phyloP scores from a whole-genome alignment of 2,888 invertebrate species.

The Drosophila prostipennis region DNA sequence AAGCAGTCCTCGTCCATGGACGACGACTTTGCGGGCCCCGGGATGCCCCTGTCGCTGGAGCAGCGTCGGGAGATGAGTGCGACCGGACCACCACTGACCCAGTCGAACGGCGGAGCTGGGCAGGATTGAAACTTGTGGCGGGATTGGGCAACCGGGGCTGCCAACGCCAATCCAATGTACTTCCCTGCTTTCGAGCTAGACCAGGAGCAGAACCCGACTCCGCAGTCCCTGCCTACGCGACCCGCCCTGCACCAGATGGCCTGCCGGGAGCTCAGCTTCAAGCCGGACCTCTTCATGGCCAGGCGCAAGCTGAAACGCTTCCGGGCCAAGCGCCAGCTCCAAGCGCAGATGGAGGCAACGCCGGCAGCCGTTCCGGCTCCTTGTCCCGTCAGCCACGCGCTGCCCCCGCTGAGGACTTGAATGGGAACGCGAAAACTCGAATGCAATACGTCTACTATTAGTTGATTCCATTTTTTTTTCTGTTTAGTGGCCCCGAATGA shows the following conservation, averaged over 20 bases:
- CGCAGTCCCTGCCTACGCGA: conserved; percentile 6
- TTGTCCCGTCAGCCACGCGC: conserved; percentile 12
- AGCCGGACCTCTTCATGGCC: conserved; percentile 82
- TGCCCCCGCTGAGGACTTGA: conserved; percentile 26
- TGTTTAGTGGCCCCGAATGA: conserved; percentile 12
- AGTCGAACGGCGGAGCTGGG: conserved; percentile 87
- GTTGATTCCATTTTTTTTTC: conserved; percentile 18
- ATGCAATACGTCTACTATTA: conserved; percentile 67
- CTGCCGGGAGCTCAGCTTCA: conserved; percentile 75
- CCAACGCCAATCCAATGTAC: conserved; percentile 84
- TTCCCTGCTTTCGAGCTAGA: conserved; percentile 81
- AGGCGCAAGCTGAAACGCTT: conserved; percentile 82
- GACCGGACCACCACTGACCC: conserved; percentile 57
- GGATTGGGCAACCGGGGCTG: conserved; percentile 81
- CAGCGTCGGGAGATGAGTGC: conserved; percentile 66
- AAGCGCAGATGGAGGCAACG: conserved; percentile 31
- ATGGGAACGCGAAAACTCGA: conserved; percentile 65
- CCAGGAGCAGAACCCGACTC: conserved; percentile 34
- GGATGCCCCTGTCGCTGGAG: conserved; percentile 83
- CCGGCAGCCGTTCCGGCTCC: conserved; percentile 50
- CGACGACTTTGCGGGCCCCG: conserved; percentile 86
- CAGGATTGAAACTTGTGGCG: conserved; percentile 88
- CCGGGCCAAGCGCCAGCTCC: conserved; percentile 67
- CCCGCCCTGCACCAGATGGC: conserved; percentile 48
- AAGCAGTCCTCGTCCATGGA: conserved; percentile 86